Evolutionary conservation across 2,797 vertebrate species (phyloP).

Genomic region (Melanotaenia boesemani): DNA sequence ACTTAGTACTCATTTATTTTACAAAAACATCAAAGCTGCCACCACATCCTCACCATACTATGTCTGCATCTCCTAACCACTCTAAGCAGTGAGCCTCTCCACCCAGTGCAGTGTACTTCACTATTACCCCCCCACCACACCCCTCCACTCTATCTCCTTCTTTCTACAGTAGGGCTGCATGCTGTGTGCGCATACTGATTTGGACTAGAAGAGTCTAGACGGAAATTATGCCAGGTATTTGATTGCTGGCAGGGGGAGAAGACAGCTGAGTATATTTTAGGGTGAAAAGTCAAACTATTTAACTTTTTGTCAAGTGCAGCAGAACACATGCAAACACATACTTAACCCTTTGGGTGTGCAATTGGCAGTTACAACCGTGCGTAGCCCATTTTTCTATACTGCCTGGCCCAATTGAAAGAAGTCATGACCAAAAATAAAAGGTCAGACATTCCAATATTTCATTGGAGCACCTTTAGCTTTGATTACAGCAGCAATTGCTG

Average conservation of each 20-base stretch:
- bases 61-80: conserved; percentile 18
- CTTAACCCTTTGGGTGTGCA: conserved; percentile 10
- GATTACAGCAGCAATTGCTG: too few relatives aligned
- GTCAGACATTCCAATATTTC: too few relatives aligned
- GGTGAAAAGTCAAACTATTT: conserved; percentile 48
- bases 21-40: conserved; percentile 40
- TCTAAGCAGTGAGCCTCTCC: conserved; percentile 69
- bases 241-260: conserved; percentile 31
- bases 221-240: conserved; percentile 57
- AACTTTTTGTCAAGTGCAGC: conserved; percentile 46
- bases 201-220: conserved; percentile 45
- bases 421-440: too few relatives aligned
- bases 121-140: conserved; percentile 1
- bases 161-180: conserved; percentile 33
- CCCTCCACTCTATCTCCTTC: not conserved
- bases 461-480: too few relatives aligned
- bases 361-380: conserved; percentile 23
- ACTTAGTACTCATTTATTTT: conserved; percentile 51
- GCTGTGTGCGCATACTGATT: conserved; percentile 58
- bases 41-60: conserved; percentile 13
- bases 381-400: conserved; percentile 7
- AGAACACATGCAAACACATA: conserved; percentile 22
- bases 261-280: conserved; percentile 52
- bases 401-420: too few relatives aligned
- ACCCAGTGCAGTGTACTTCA: conserved; percentile 79